Percentiles rank a stretch among this genome's conserved stretches.
phyloP scores from a whole-genome alignment of 2,113 vertebrate species.

The Mionectes macconnelli region DNA sequence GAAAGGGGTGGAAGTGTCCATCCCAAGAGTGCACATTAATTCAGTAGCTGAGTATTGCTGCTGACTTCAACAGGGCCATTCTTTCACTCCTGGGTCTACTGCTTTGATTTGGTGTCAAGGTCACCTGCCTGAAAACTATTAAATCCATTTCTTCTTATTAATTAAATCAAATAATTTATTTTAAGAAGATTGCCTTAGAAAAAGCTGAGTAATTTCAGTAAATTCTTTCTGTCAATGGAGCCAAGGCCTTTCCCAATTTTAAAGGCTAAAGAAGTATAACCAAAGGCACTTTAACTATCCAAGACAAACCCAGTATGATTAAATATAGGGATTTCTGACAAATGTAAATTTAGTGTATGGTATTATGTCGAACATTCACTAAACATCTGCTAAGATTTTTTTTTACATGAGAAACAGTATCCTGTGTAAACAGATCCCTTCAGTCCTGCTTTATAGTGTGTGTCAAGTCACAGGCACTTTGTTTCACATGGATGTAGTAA shows the following conservation, averaged over 20 bases:
- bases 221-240: neutral
- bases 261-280: neutral
- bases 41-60: neutral
- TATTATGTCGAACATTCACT: neutral
- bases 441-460: neutral
- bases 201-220: neutral
- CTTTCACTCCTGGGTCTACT: neutral
- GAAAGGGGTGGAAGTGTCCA: neutral
- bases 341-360: neutral
- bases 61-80: neutral
- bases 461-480: conserved; percentile 11
- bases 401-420: conserved; percentile 13
- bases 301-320: neutral
- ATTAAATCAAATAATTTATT: neutral
- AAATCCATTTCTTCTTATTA: neutral
- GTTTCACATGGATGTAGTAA: neutral
- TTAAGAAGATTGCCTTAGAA: neutral
- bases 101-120: neutral
- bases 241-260: neutral
- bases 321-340: neutral
- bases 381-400: neutral
- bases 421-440: conserved; percentile 17
- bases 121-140: neutral
- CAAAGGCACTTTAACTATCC: neutral
- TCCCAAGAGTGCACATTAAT: neutral